Percentiles rank a stretch among this genome's conserved stretches.
Evolutionary conservation across 2,888 invertebrate species (phyloP).

Genomic region (Bruchidius siliquastri): DNA sequence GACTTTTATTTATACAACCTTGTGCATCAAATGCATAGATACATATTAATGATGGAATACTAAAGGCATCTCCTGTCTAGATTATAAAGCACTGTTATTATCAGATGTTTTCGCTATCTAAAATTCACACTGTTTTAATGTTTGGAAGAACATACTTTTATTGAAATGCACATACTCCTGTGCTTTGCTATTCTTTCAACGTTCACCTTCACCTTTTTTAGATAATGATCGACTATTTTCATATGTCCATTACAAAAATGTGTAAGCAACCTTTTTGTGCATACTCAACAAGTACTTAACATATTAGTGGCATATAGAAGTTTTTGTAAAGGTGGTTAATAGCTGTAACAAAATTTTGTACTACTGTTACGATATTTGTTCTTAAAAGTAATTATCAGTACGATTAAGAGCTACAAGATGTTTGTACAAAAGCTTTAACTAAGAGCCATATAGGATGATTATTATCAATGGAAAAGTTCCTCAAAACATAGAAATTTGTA

Average conservation of each 20-base stretch:
- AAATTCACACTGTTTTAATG: too few relatives aligned
- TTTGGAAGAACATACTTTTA: too few relatives aligned
- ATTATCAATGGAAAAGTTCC: neutral
- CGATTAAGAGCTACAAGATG: neutral
- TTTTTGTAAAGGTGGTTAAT: neutral
- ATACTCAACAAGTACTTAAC: neutral
- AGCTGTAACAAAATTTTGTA: neutral
- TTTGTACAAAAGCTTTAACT: neutral
- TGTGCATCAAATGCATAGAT: too few relatives aligned
- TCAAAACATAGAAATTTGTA: neutral
- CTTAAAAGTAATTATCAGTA: neutral
- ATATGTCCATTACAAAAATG: neutral
- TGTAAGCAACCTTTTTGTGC: neutral
- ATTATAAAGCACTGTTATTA: too few relatives aligned
- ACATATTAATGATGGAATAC: too few relatives aligned
- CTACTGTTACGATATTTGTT: neutral
- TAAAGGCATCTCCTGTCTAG: too few relatives aligned
- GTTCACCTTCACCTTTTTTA: neutral
- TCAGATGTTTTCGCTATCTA: too few relatives aligned
- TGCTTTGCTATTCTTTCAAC: too few relatives aligned
- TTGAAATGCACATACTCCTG: too few relatives aligned
- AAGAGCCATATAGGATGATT: neutral
- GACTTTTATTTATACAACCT: too few relatives aligned
- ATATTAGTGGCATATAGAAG: neutral
- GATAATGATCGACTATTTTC: neutral